Percentiles rank a stretch among this genome's conserved stretches.
Evolutionary conservation across 1,140 invertebrate genomes (phyloP).

Genomic region (Dufourea novaeangliae): DNA sequence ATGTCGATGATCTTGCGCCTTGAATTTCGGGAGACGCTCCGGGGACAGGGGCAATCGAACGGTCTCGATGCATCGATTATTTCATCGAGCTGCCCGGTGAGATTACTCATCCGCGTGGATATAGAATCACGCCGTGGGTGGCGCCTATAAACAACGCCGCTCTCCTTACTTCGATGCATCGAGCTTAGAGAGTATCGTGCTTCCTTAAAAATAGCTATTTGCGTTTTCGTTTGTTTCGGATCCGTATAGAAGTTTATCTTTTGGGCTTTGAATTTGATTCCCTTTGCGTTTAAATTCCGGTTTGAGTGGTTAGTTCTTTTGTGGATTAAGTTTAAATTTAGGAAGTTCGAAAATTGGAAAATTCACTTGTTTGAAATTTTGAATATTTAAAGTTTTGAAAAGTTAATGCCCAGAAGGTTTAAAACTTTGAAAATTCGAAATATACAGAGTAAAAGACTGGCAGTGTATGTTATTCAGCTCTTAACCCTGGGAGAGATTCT

Average conservation of each 20-base stretch:
- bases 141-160: conserved; percentile 36
- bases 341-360: no score
- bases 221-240: neutral
- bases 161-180: conserved; percentile 23
- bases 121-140: conserved; percentile 46
- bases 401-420: no score
- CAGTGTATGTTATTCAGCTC: no score
- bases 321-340: no score
- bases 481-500: no score
- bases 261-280: no score
- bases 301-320: no score
- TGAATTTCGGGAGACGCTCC: neutral
- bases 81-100: conserved; percentile 28
- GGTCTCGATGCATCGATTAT: conserved; percentile 48
- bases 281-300: no score
- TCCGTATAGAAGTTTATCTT: neutral
- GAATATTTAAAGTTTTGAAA: no score
- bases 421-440: no score
- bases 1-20: neutral
- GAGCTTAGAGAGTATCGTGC: conserved; percentile 12
- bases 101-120: conserved; percentile 49
- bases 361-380: no score
- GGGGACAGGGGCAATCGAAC: conserved; percentile 30
- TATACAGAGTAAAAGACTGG: no score
- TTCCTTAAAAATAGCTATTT: conserved; percentile 5